Base-by-base conservation (phyloP, 2,797 vertebrate species). In the Diplodus sargus region DNA sequence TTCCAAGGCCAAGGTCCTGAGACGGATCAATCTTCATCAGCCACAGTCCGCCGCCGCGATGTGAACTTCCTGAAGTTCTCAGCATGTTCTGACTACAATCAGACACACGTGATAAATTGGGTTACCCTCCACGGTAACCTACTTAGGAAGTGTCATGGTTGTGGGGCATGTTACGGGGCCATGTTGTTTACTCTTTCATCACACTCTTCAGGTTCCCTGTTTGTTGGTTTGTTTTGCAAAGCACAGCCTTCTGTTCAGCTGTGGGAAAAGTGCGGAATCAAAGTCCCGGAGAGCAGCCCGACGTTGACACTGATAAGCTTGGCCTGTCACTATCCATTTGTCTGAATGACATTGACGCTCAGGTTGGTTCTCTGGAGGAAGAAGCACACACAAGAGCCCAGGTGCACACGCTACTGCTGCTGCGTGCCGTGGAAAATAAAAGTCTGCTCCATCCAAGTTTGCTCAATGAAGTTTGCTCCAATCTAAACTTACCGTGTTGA, bases 191-290 rank as follows among this genome's bases (percentile, higher is more conserved):
- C 92, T 94, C 94, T 95, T 94, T 95, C 94, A 95, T 95, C 94
- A 94, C 85, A 89, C 81, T 92, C 92, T 92, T 94, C 93, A 90
- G 92, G 89, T 93, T 94, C 88, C 91, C 93, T 91, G 93, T 95
- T 95, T 96, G 94, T 95, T 95, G 92, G 91, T 95, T 95, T 96
- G 95, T 95, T 96, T 95, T 95, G 93, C 93, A 92, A 94, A 95
- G 93, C 90, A 89, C 88, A 92, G 81, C 94, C 94, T 94, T 94
- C 94, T 96, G 95, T 93, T 95, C 89, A 90, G 90, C 92, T 87
- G 84, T 91, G 93, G 92, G 90, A 91, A 92, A 93, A 93, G 91
- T 90, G 89, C 87, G 87, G 92, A 90, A 93, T 92, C 86, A 80
- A 91, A 90, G 91, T 91, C 88, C 86, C 92, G 66, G 77, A 90